Evolutionary conservation across 2,888 invertebrate species (phyloP), one percentile per base, ranked within the genome.

Genomic region (Epinotia bilunana): DNA sequence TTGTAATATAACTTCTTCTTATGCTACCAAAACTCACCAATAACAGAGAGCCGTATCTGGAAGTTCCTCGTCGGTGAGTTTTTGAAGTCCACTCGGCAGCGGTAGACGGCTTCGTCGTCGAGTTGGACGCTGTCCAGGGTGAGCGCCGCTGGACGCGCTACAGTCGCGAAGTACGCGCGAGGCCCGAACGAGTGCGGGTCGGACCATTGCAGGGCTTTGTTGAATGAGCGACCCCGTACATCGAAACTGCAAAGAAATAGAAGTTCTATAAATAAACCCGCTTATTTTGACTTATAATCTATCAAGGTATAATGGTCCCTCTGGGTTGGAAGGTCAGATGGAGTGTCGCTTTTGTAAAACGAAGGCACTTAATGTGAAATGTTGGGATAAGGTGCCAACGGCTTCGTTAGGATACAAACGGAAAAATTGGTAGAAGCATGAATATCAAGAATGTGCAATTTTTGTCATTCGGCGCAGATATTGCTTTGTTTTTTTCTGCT

Each of bases 71-170:
- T 98, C 58, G 98, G 98, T 6, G 98, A 97, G 86, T 97, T 97
- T 84, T 97, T 96, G 90, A 98, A 98, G 93, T 98, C 98, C 65
- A 98, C 98, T 76, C 98, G 95, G 90, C 98, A 98, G 80, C 98
- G 95, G 91, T 98, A 98, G 73, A 95, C 93, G 72, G 98, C 98
- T 84, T 98, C 98, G 84, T 98, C 98, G 84, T 97, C 97, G 79
- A 98, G 92, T 84, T 97, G 97, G 63, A 98, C 97, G 72, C 97
- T 97, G 85, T 98, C 97, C 74, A 98, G 95, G 72, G 97, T 97
- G 79, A 98, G 94, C 11, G 97, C 95, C 20, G 98, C 98, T 62
- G 98, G 97, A 72, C 96, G 95, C 43, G 97, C 96, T 70, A 97
- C 96, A 9, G 97, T 96, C 60, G 97, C 96, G 91, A 98, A 98